phyloP scores from a whole-genome alignment of 2,797 vertebrate genomes.

The Danio jaintianensis region DNA sequence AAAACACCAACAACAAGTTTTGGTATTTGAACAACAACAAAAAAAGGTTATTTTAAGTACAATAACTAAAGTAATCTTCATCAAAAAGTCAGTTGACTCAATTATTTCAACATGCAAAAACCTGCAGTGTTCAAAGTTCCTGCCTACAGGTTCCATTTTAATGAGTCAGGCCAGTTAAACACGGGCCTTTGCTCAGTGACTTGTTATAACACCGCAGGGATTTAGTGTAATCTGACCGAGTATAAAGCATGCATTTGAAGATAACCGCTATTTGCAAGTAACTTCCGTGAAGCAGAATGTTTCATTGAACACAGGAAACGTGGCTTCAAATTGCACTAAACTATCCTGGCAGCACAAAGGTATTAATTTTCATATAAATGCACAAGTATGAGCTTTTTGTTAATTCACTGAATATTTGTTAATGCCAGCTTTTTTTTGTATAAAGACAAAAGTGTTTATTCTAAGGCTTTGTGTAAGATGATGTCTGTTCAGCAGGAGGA shows the following conservation, averaged over 20 bases:
- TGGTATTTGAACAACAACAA: background rate
- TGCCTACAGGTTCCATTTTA: slow-evolving; percentile 42
- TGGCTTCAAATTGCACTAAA: slow-evolving; percentile 11
- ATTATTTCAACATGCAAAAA: slow-evolving; percentile 52
- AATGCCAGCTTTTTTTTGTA: slow-evolving; percentile 4
- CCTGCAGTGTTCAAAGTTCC: slow-evolving; percentile 51
- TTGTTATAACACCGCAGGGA: slow-evolving; percentile 34
- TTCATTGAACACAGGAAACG: slow-evolving; percentile 14
- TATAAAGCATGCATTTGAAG: slow-evolving; percentile 20
- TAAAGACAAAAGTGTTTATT: slow-evolving; percentile 1
- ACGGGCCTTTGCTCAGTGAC: slow-evolving; percentile 1
- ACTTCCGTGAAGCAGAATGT: background rate
- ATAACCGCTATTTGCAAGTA: slow-evolving; percentile 1
- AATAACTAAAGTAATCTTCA: background rate
- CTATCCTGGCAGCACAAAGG: background rate
- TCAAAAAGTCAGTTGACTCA: slow-evolving; percentile 6
- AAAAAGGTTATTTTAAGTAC: background rate
- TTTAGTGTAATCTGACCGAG: slow-evolving; percentile 25
- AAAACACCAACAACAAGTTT: too few species aligned
- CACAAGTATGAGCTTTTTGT: background rate
- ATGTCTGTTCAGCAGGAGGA: slow-evolving; percentile 34
- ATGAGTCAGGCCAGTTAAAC: slow-evolving; percentile 44
- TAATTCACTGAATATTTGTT: background rate
- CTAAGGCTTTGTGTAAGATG: slow-evolving; percentile 13
- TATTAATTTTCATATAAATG: background rate